Evolutionary conservation across 1,140 invertebrate genomes (phyloP), one percentile per base, ranked within the genome.

Genomic region (Eumaeus atala): DNA sequence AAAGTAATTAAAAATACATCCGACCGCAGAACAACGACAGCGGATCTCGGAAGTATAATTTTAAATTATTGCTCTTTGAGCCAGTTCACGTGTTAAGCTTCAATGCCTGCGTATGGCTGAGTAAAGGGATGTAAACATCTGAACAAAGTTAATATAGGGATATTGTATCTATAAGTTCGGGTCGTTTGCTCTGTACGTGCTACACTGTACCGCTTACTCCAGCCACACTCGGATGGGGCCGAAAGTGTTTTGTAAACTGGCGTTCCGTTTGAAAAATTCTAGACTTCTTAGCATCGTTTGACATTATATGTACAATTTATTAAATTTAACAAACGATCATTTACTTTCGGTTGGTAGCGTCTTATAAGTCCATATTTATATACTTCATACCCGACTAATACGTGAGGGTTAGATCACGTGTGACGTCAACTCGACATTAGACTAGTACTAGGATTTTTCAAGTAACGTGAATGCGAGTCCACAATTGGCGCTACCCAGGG

Each of bases 401-500:
- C n/a, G 21, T 28, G 21, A n/a, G 38, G 38, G 38, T 40, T 14
- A 14, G n/a, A 21, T 48, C 51, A 28, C 21, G 58, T 50, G 42
- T 56, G 50, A 34, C 38, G 40, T 52, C 33, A 54, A 54, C 38
- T n/a, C n/a, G n/a, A 44, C 40, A 37, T 28, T 28, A 28, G 21
- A 6, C 40, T 16, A 48, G 44, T 42, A 21, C 34, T 48, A 59
- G 54, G 58, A 54, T 59, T 60, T 65, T 62, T 40, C 54, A 59
- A 62, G 51, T 49, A 64, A 73, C 72, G 70, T 74, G 71, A 80
- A 76, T 77, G 58, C 61, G 64, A 68, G 81, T 84, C 78, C 81
- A 84, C 78, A 71, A 69, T 84, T 84, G 77, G 81, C 81, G 81
- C 78, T 68, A 84, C 81, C 81, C 81, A 82, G 80, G 80, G 80